Percentiles rank a stretch among this genome's conserved stretches.
Evolutionary conservation across 2,113 vertebrate species (phyloP).

Genomic region (Cephalophus harveyi): DNA sequence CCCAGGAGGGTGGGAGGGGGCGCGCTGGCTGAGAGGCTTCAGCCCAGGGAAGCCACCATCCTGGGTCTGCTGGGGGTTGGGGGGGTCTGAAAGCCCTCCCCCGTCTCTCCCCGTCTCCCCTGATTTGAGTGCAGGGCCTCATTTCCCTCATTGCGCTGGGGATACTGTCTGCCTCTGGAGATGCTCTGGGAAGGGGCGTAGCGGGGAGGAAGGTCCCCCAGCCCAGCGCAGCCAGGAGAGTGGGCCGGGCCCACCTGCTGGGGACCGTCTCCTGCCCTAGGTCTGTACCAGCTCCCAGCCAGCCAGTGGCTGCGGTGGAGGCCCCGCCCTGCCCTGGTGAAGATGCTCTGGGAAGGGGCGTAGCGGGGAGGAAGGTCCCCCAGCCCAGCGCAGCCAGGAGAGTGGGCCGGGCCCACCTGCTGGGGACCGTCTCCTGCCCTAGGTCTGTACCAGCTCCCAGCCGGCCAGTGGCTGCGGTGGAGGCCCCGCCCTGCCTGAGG

Average conservation of each 20-base stretch:
- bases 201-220: neutral
- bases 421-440: conserved; percentile 58
- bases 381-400: no score
- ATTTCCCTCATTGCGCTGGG: rapidly evolving
- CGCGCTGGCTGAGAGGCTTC: neutral
- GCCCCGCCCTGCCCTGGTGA: conserved; percentile 59
- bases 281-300: conserved; percentile 68
- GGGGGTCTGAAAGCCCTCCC: neutral
- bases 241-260: conserved; percentile 43
- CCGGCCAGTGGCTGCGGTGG: conserved; percentile 43
- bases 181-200: neutral
- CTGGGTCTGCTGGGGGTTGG: no score
- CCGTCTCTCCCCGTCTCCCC: neutral
- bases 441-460: conserved; percentile 69
- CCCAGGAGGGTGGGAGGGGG: conserved; percentile 25
- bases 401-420: conserved; percentile 34
- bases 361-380: neutral
- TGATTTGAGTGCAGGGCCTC: rapidly evolving
- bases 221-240: no score
- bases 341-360: neutral
- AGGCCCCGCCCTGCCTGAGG: conserved; percentile 64
- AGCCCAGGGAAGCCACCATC: neutral
- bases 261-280: conserved; percentile 60
- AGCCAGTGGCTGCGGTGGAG: conserved; percentile 34
- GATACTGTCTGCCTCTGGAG: rapidly evolving